Evolutionary conservation across 1,140 invertebrate genomes (phyloP), one percentile per base, ranked within the genome.

Genomic region (Ceratina calcarata): DNA sequence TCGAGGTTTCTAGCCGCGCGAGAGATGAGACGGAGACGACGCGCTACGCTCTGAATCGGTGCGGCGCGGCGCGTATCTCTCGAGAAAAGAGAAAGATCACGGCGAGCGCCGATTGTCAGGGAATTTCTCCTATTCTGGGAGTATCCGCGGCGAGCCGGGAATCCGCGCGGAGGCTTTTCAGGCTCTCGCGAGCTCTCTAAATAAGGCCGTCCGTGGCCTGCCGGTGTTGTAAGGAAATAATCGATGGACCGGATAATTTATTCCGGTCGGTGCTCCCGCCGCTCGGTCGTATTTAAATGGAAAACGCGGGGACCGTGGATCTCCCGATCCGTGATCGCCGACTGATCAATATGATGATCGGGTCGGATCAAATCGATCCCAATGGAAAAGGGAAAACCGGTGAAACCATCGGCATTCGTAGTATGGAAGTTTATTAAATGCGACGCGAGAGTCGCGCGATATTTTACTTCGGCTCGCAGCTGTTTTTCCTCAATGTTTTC

Each of bases 101-200:
- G 18, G 20, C 22, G 24, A 70, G 66, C 51, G 66, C 32, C 58
- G 67, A 66, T 80, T 79, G 53, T 79, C 71, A 73, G 78, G 78
- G 78, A 73, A 79, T 79, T 73, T 79, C 78, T 79, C 71, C 70
- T 79, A 79, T 73, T 73, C 78, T 66, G 62, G 71, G 62, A 66
- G 70, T 65, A 53, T 49, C 70, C 57, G 15, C 27, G 69, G 20
- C 7, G n/a, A 27, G 16, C 3, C 55, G 49, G 51, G 22, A 18
- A 72, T 78, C 61, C 61, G 51, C 22, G 69, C 53, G 70, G 78
- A 58, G 61, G 71, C 32, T 73, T 64, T 37, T 13, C 10, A 27
- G 60, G 51, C 78, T 51, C 49, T 53, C 69, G 69, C 32, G 62
- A 58, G 51, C 51, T 74, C 64, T 74, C 78, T 79, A 79, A 79